Evolutionary conservation across 37 sponge, comb jelly and placozoan genomes (phyloP), one percentile per base, ranked within the genome.

Genomic region (Axinella damicornis): DNA sequence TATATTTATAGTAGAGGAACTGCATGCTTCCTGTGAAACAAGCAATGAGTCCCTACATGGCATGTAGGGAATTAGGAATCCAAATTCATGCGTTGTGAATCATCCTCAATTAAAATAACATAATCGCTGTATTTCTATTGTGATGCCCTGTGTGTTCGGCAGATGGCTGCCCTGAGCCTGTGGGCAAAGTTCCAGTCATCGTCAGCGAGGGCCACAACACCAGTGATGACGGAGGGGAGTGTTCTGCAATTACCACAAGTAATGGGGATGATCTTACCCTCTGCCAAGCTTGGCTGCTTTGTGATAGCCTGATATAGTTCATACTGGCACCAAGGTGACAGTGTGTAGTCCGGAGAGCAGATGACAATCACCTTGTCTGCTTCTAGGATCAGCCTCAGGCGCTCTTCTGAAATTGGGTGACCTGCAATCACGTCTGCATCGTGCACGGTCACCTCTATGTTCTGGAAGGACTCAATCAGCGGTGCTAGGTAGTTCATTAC

Each of bases 351-450:
- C 6, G 37, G 30, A 15, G 85, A 84, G 6, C 64, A 55, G 5
- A 84, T 76, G 13, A 74, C 33, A 27, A 84, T 24, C 0, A 84
- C 58, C 37, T 84, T 84, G 38, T 84, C 75, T n/a, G 85, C 85
- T 21, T 39, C 60, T 22, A 66, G 69, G 6, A 84, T 66, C 15
- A 84, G 75, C 4, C 85, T 0, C 32, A 40, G 76, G 13, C 85
- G 32, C 69, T 84, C 85, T 25, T 36, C 69, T 11, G 85, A 84
- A 4, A 75, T 65, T 0, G 74, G 9, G 21, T 33, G n/a, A 2
- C 85, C 85, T 18, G 76, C 58, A 22, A 84, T 56, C 85, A 84
- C 76, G 76, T 65, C 66, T 11, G 19, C 37, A 1, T 84, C 85
- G 30, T 65, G 67, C 40, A 73, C 53, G 6, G 30, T 74, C 55